Base-by-base conservation (phyloP, 2,888 invertebrate species). In the Pachliopta kotzebuea region DNA sequence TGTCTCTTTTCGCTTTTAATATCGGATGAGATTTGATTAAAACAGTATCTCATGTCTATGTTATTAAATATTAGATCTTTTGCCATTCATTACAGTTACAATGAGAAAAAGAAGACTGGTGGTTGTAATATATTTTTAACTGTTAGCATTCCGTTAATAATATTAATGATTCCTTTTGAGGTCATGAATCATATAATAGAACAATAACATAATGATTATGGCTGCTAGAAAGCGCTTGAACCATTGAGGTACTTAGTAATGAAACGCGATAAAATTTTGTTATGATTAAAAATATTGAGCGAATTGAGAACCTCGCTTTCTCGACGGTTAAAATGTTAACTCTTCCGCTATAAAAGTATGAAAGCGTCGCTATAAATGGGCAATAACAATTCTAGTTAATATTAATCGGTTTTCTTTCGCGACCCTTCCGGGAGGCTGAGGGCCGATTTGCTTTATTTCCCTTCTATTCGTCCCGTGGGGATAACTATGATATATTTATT, bases 401-500 rank as follows among this genome's bases (percentile, higher is more conserved):
- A 90, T 90, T 90, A 91, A 91, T 90, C 89, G 90, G 80, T 91
- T 89, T 90, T 89, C 90, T 90, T 89, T 84, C 83, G 75, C 79
- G 87, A 86, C 90, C 90, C 90, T 88, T 88, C 88, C 84, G 78
- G 73, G 75, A 74, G 75, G 52, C 65, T 63, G 66, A 63, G 62
- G 74, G 76, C 76, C 84, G 88, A 85, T 89, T 90, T 88, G 85
- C 81, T 89, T 89, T 90, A 89, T 90, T 88, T 89, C 86, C 88
- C 87, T 85, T 85, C 83, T 86, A 90, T 90, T 84, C 79, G 83
- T 83, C 90, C 83, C 88, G 69, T 37, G 83, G 77, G 88, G 77
- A 86, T 85, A 81, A 86, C 86, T 88, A 88, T 89, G 87, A 90
- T 90, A 89, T 88, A 91, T 90, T 88, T 90, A 90, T 91, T 88